Conservation (phyloP, 2,113 vertebrate species). For the Neodon shergylaensis region DNA sequence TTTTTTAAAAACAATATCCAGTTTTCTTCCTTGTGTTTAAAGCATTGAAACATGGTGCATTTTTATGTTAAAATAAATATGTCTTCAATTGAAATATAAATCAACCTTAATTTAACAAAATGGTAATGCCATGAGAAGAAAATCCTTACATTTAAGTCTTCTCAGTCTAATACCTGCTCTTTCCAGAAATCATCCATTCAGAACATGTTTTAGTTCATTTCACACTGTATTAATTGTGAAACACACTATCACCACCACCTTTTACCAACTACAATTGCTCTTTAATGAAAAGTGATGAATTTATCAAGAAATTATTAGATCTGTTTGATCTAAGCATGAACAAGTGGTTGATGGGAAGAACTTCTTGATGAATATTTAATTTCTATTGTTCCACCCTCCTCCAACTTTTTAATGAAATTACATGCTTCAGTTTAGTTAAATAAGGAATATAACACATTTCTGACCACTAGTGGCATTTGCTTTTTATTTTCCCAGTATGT, state of each 20-base stretch:
- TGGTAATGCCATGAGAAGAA: constrained; percentile 30
- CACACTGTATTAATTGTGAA: constrained; percentile 87
- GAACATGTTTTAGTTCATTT: constrained; percentile 86
- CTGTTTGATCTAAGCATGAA: constrained; percentile 84
- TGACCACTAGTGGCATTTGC: not conserved
- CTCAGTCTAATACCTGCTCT: constrained; percentile 62
- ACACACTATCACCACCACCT: constrained; percentile 87
- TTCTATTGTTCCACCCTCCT: constrained; percentile 67
- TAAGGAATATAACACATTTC: constrained; percentile 41
- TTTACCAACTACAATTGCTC: constrained; percentile 85
- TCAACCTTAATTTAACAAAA: constrained; percentile 16
- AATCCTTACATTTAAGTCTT: constrained; percentile 48
- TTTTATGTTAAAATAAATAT: constrained; percentile 18
- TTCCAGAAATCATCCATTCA: constrained; percentile 78
- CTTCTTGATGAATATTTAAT: constrained; percentile 82
- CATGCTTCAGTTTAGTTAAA: constrained; percentile 77
- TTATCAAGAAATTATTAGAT: constrained; percentile 87
- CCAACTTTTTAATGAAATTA: constrained; percentile 83
- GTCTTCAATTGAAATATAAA: constrained; percentile 29
- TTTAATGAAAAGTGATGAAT: constrained; percentile 87
- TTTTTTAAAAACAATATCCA: not conserved
- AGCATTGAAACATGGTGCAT: not conserved
- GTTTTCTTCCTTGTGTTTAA: constrained; percentile 23
- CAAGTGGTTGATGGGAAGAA: constrained; percentile 80
- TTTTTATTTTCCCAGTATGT: not conserved